Base-by-base conservation (phyloP, 2,797 vertebrate species). In the Siniperca obscura region DNA sequence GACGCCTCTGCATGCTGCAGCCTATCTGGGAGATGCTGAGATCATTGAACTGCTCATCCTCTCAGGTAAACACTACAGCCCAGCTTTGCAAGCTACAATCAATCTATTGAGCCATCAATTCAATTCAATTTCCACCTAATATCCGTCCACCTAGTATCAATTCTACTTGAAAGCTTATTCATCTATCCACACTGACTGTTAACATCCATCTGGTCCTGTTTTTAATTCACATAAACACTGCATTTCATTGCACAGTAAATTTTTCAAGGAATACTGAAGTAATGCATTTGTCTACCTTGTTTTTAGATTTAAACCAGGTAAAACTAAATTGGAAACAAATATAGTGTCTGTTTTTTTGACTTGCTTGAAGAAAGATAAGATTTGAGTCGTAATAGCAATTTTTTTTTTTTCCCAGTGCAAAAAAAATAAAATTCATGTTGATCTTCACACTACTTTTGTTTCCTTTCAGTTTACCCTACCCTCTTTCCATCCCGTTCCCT, bases 11-110 rank as follows among this genome's bases (percentile, higher is more conserved):
- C 98, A 99, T 83, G 98, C 98, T 81, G 98, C 98, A 88, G 97
- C 98, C 60, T 98, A 99, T 91, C 96, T 99, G 84, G 98, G 98
- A 91, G 97, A 99, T 77, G 96, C 97, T 85, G 98, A 99, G 95
- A 98, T 99, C 92, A 97, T 99, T 85, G 98, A 99, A 92, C 96
- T 99, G 88, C 98, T 99, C 95, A 96, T 99, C 95, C 96, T 99
- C 92, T 98, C 98, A 96, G 98, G 98, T 99, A 96, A 88, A 88
- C 53, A 42, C 74, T 21, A 7, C 34, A 75, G 13, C 22, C 7
- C 27, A 27, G 44, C 36, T 53, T 44, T 66, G 7, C 11, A 16
- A n/a, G 4, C 21, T 53, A 2, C 6, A 70, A 10, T 66, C 19
- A 27, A 22, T 55, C 25, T 46, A 19, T 61, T 71, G 4, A 36